phyloP scores from a whole-genome alignment of 2,888 invertebrate species.

The Caenorhabditis doughertyi region DNA sequence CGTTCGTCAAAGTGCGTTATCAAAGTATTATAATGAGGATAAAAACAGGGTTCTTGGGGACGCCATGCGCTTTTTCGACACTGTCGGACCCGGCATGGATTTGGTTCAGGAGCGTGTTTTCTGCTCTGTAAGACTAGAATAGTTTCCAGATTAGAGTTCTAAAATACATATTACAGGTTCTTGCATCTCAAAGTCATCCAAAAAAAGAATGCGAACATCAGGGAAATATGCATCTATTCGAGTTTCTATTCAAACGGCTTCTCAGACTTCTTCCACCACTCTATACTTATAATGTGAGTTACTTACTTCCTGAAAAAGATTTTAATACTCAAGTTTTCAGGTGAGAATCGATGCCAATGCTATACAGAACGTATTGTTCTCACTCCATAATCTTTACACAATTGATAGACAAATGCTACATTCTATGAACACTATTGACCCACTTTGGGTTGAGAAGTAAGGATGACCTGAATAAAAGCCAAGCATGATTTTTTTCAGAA shows the following conservation, averaged over 20 bases:
- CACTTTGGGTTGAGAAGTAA: too few species aligned
- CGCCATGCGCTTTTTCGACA: neutral
- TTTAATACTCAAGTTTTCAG: too few species aligned
- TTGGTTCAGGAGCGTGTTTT: neutral
- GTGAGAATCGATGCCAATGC: too few species aligned
- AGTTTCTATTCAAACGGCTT: neutral
- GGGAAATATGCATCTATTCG: neutral
- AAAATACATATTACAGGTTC: conserved; percentile 1
- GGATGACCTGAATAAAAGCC: too few species aligned
- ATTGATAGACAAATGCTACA: too few species aligned
- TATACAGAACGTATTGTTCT: too few species aligned
- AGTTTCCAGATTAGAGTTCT: neutral
- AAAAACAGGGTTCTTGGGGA: neutral
- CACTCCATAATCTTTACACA: too few species aligned
- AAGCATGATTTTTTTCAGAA: neutral
- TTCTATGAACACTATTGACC: too few species aligned
- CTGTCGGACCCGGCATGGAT: neutral
- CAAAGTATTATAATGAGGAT: neutral
- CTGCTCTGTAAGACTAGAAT: neutral
- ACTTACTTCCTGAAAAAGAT: too few species aligned
- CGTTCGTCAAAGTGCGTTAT: neutral
- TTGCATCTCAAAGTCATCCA: conserved; percentile 2
- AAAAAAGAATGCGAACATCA: neutral
- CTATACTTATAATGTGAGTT: too few species aligned
- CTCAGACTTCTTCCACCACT: neutral